A percentile compares a stretch with the other conserved stretches of the same genome.
Evolutionary conservation across 1,140 invertebrate species (phyloP).

Genomic region (Microplitis mediator): DNA sequence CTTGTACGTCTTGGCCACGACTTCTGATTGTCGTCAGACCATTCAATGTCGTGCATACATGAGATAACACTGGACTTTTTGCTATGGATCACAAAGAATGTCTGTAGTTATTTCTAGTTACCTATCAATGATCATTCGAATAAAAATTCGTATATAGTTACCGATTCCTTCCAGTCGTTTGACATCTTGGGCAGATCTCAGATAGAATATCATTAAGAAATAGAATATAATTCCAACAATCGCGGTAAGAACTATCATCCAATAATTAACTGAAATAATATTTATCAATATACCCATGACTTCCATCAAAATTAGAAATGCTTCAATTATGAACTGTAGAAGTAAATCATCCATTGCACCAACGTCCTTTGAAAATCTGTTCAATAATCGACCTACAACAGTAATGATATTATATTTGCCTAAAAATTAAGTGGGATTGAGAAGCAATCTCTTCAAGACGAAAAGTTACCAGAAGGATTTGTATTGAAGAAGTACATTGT

Average conservation of each 20-base stretch:
- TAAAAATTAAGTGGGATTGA: too few species aligned
- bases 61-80: conserved; percentile 82
- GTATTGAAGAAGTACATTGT: conserved; percentile 86
- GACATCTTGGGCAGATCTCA: conserved; percentile 68
- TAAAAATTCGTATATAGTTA: conserved; percentile 39
- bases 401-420: background rate
- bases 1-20: conserved; percentile 64
- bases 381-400: conserved; percentile 38
- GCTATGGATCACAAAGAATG: conserved; percentile 54
- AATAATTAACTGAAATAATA: conserved; percentile 65
- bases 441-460: background rate
- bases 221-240: conserved; percentile 65
- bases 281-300: conserved; percentile 62
- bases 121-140: too few species aligned
- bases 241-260: conserved; percentile 64
- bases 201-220: conserved; percentile 65
- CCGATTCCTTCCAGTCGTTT: conserved; percentile 65
- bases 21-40: conserved; percentile 84
- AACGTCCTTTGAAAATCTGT: conserved; percentile 63
- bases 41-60: conserved; percentile 77
- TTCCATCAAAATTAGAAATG: conserved; percentile 59
- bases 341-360: conserved; percentile 68
- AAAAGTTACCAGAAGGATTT: conserved; percentile 72
- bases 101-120: background rate
- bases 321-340: conserved; percentile 73